A percentile compares a stretch with the other conserved stretches of the same genome.
Evolutionary conservation across 2,797 vertebrate genomes (phyloP).

Genomic region (Enteromius thamalakanensis): DNA sequence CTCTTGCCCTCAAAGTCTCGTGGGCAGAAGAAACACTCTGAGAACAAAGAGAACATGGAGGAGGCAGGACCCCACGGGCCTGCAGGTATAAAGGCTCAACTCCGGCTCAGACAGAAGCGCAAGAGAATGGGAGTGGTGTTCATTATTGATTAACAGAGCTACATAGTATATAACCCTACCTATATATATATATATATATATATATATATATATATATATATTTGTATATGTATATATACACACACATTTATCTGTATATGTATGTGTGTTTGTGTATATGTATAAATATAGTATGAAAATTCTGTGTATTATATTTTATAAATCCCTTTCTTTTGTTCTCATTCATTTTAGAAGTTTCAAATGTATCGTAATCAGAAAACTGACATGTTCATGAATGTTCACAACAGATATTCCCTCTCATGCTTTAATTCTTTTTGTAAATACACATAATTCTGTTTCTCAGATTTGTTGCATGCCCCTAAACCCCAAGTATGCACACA

Average conservation of each 20-base stretch:
- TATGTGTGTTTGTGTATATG: too few species aligned
- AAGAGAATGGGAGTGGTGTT: slow-evolving; percentile 75
- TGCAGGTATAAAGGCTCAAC: slow-evolving; percentile 83
- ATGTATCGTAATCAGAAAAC: neutral
- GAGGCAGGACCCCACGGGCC: slow-evolving; percentile 82
- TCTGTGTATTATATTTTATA: neutral
- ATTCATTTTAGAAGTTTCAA: neutral
- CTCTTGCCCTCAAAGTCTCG: slow-evolving; percentile 93
- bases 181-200: too few species aligned
- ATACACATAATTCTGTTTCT: slow-evolving; percentile 20
- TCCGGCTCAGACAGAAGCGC: slow-evolving; percentile 66
- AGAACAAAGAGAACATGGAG: slow-evolving; percentile 98
- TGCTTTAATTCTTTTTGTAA: slow-evolving; percentile 30
- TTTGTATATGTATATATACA: too few species aligned
- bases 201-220: too few species aligned
- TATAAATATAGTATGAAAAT: too few species aligned
- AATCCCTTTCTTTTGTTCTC: neutral
- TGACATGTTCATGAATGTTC: neutral
- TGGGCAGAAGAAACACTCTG: slow-evolving; percentile 90
- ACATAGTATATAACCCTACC: slow-evolving; percentile 8
- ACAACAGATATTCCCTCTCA: slow-evolving; percentile 25
- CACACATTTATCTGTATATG: too few species aligned
- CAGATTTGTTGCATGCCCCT: slow-evolving; percentile 20
- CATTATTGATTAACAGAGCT: slow-evolving; percentile 56
- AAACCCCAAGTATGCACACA: slow-evolving; percentile 43